These are phyloP conservation scores for Bradypodion pumilum DNA, from an alignment of 2,797 vertebrate genomes.

Conservation along the genomic window DNA sequence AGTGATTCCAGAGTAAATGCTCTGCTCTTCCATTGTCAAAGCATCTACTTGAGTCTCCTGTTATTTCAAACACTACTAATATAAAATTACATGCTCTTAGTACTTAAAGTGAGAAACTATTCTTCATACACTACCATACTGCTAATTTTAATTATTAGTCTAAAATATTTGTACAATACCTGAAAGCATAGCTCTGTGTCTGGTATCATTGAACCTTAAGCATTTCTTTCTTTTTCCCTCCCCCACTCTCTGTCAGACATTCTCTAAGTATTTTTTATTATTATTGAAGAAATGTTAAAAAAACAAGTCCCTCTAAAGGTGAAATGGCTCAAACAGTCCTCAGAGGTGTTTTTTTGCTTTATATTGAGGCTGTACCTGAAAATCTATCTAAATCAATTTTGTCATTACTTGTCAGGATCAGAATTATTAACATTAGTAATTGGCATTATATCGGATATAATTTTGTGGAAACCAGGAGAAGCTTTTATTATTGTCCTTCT, in stretches of 20 bases:
- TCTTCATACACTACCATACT: not conserved
- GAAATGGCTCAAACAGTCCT: not conserved
- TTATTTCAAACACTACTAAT: conserved; percentile 2
- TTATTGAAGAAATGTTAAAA: conserved; percentile 22
- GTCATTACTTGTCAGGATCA: conserved; percentile 49
- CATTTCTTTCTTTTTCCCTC: not conserved
- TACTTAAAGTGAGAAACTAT: not conserved
- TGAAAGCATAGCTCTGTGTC: not conserved
- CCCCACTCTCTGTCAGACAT: not conserved
- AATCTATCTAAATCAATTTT: conserved; percentile 31
- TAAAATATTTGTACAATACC: not conserved
- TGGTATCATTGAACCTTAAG: not conserved
- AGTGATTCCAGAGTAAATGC: conserved; percentile 33
- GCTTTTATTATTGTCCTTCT: conserved; percentile 24
- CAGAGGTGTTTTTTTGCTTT: not conserved
- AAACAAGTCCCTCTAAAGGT: not conserved
- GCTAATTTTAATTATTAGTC: not conserved
- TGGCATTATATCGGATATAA: conserved; percentile 32
- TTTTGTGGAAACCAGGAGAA: conserved; percentile 38
- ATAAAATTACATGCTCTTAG: not conserved
- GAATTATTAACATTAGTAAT: conserved; percentile 41
- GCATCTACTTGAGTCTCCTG: conserved; percentile 3
- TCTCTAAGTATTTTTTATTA: conserved; percentile 23
- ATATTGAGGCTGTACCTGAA: not conserved
- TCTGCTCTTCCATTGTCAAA: conserved; percentile 19